phyloP scores from a whole-genome alignment of 2,797 vertebrate genomes.

The Potorous gilbertii region DNA sequence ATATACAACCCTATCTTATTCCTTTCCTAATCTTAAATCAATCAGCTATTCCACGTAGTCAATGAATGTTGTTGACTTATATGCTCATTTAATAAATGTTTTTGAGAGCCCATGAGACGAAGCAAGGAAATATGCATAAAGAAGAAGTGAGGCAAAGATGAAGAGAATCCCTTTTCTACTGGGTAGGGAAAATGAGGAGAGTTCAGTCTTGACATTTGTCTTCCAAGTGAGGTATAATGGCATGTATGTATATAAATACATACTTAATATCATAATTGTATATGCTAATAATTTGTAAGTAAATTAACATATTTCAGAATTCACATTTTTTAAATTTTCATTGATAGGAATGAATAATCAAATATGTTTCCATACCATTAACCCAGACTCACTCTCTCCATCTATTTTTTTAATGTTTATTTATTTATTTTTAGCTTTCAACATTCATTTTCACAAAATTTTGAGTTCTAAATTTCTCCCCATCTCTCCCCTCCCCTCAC shows the following conservation, averaged over 20 bases:
- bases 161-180: not conserved
- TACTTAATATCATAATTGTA: not conserved
- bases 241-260: not conserved
- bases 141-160: not conserved
- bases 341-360: not conserved
- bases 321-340: not conserved
- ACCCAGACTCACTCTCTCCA: not conserved
- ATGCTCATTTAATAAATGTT: not conserved
- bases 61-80: not conserved
- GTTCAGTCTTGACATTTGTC: not conserved
- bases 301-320: not conserved
- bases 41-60: not conserved
- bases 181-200: not conserved
- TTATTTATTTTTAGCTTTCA: no score
- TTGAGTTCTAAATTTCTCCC: no score
- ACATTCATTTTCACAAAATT: no score
- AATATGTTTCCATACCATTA: not conserved
- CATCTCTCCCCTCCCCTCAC: no score
- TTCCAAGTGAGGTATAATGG: not conserved
- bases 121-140: not conserved
- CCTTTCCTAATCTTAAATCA: not conserved
- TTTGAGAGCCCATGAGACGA: not conserved
- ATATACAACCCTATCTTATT: not conserved
- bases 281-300: not conserved
- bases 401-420: not conserved